These are phyloP conservation scores for Bolinopsis microptera DNA, from an alignment of 37 sponge, comb jelly and placozoan genomes.

Conservation along the genomic window DNA sequence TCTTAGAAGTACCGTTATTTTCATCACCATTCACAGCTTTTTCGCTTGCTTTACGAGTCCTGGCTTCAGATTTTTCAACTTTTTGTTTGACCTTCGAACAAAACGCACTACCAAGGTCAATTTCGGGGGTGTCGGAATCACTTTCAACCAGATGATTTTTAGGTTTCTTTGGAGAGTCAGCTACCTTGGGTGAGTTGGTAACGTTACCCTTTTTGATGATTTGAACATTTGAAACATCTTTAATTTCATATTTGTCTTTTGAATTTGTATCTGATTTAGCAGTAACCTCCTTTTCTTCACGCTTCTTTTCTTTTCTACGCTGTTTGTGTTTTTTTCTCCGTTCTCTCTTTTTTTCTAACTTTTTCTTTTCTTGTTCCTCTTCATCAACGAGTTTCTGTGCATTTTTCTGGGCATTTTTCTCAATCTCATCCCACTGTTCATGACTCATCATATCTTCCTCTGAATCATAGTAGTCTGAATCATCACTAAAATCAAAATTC, in stretches of 20 bases:
- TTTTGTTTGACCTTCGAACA: conserved; percentile 58
- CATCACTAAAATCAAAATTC: conserved; percentile 18
- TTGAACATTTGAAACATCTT: neutral
- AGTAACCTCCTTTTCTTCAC: conserved; percentile 43
- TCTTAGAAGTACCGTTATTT: neutral
- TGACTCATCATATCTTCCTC: conserved; percentile 25
- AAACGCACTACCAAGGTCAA: conserved; percentile 56
- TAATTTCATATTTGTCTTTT: conserved; percentile 1
- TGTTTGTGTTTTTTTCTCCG: conserved; percentile 63
- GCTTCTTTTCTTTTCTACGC: conserved; percentile 43
- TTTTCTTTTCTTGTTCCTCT: conserved; percentile 41
- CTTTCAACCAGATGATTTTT: neutral
- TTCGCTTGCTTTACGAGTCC: conserved; percentile 33
- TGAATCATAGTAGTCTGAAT: conserved; percentile 37
- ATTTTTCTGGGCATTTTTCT: conserved; percentile 34
- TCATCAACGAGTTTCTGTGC: conserved; percentile 53
- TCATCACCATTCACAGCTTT: conserved; percentile 29
- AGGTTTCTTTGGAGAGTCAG: neutral
- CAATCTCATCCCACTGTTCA: conserved; percentile 61
- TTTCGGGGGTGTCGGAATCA: conserved; percentile 24
- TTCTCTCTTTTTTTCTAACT: conserved; percentile 35
- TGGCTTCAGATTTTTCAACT: conserved; percentile 36
- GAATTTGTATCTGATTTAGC: neutral
- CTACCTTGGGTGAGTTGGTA: neutral
- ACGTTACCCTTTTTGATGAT: neutral